phyloP scores from a whole-genome alignment of 1,140 invertebrate species.

The Neelides sp. region DNA sequence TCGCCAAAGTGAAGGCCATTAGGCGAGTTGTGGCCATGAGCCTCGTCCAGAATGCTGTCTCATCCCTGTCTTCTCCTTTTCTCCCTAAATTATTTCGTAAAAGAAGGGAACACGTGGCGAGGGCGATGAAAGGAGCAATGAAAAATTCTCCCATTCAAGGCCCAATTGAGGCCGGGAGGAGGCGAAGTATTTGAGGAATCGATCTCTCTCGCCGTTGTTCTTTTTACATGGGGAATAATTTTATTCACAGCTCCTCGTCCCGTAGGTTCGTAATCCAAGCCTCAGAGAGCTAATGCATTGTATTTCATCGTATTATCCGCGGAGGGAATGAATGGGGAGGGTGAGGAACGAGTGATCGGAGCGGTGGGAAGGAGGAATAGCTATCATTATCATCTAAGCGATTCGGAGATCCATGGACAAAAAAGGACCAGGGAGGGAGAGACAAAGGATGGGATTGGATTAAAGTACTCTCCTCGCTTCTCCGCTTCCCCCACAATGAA shows the following conservation, averaged over 20 bases:
- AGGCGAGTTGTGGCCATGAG: background rate
- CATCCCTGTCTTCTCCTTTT: constrained; percentile 1
- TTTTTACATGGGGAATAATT: too few relatives aligned
- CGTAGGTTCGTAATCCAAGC: constrained; percentile 20
- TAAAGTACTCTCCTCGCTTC: background rate
- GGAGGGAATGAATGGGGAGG: too few relatives aligned
- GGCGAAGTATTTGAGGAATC: too few relatives aligned
- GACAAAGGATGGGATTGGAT: constrained; percentile 21
- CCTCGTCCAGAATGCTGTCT: background rate
- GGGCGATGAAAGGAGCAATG: too few relatives aligned
- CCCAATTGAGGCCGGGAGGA: too few relatives aligned
- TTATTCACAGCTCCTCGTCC: too few relatives aligned
- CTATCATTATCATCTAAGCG: background rate
- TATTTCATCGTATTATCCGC: too few relatives aligned
- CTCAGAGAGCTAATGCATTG: constrained; percentile 3
- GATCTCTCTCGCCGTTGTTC: too few relatives aligned
- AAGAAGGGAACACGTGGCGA: background rate
- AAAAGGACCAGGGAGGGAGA: background rate
- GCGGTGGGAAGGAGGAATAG: constrained; percentile 7
- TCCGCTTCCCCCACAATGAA: constrained; percentile 7
- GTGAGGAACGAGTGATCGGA: background rate
- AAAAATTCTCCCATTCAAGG: too few relatives aligned
- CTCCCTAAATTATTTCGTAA: background rate
- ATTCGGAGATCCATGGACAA: background rate
- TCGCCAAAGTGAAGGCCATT: too few relatives aligned